These are phyloP conservation scores for Monarcha castaneiventris DNA, from an alignment of 2,113 vertebrate species.

Conservation along the genomic window DNA sequence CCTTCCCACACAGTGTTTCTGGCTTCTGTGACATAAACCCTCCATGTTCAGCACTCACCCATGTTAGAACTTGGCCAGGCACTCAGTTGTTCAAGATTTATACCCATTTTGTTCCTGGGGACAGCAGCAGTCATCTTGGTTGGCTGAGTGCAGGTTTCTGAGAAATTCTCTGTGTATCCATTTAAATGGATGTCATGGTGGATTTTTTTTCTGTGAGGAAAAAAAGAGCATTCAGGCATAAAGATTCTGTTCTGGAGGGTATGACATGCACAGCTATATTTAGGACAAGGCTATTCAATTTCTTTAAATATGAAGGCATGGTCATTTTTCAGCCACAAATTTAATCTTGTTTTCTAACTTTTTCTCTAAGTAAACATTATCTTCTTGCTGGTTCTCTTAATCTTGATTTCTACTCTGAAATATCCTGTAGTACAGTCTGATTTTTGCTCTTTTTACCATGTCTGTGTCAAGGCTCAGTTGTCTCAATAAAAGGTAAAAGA, in stretches of 20 bases:
- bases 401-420: background rate
- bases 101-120: background rate
- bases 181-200: background rate
- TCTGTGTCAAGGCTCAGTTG: background rate
- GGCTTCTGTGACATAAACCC: background rate
- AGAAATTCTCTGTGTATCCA: background rate
- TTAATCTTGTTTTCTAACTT: background rate
- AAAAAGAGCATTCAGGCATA: background rate
- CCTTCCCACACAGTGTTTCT: background rate
- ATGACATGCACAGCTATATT: background rate
- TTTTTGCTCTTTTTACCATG: background rate
- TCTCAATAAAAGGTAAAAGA: background rate
- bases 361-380: background rate
- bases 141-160: background rate
- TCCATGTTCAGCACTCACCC: background rate
- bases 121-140: background rate
- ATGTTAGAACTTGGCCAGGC: background rate
- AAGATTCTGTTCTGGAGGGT: background rate
- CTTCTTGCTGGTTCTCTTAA: background rate
- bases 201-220: background rate
- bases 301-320: background rate
- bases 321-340: background rate
- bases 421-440: background rate
- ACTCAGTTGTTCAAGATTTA: background rate
- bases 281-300: background rate